phyloP scores from a whole-genome alignment of 2,888 invertebrate species.

The Cactoblastis cactorum region DNA sequence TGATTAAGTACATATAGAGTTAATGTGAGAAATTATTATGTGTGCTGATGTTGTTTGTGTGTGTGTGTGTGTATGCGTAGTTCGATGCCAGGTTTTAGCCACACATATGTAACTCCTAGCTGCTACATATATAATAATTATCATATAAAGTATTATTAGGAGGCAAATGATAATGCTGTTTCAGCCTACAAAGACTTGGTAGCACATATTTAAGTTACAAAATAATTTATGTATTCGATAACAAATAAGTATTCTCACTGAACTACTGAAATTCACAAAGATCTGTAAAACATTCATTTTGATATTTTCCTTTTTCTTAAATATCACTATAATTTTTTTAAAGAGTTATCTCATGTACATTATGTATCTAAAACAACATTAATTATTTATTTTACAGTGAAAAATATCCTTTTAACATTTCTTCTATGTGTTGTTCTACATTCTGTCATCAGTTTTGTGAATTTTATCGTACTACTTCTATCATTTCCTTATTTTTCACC shows the following conservation, averaged over 20 bases:
- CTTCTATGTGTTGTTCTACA: too few relatives aligned
- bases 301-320: too few relatives aligned
- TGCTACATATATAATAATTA: too few relatives aligned
- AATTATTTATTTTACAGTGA: too few relatives aligned
- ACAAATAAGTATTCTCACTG: slow-evolving; percentile 21
- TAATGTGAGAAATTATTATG: neutral
- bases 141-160: slow-evolving; percentile 60
- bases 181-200: slow-evolving; percentile 73
- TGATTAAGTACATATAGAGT: neutral
- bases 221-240: slow-evolving; percentile 56
- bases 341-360: too few relatives aligned
- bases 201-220: slow-evolving; percentile 59
- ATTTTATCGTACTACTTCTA: too few relatives aligned
- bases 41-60: neutral
- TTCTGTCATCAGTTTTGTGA: too few relatives aligned
- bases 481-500: too few relatives aligned
- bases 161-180: slow-evolving; percentile 51
- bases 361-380: too few relatives aligned
- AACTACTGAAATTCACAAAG: slow-evolving; percentile 15
- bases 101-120: slow-evolving; percentile 31
- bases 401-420: too few relatives aligned
- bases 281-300: neutral
- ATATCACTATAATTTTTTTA: too few relatives aligned
- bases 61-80: slow-evolving; percentile 15
- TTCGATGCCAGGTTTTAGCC: slow-evolving; percentile 34